phyloP scores from a whole-genome alignment of 2,888 invertebrate species.

The Agriopis marginaria region DNA sequence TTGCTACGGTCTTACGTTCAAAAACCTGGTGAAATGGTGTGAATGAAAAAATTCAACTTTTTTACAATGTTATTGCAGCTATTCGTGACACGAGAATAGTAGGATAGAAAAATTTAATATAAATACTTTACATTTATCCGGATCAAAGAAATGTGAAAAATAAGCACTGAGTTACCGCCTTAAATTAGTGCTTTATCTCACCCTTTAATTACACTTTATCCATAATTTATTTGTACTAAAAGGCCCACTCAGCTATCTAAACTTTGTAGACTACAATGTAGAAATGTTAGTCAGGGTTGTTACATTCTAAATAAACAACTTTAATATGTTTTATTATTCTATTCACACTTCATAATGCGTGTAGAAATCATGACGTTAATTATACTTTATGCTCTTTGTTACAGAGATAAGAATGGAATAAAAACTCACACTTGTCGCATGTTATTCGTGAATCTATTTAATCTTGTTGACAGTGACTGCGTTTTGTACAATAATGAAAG shows the following conservation, averaged over 20 bases:
- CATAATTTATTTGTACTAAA: constrained; percentile 20
- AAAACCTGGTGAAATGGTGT: too few species aligned
- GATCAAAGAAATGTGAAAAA: too few species aligned
- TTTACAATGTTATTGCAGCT: too few species aligned
- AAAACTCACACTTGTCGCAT: constrained; percentile 11
- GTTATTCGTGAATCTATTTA: constrained; percentile 27
- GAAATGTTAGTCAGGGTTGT: neutral
- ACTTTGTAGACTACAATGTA: constrained; percentile 13
- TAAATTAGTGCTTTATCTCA: neutral
- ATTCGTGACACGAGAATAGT: too few species aligned
- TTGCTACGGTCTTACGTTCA: too few species aligned
- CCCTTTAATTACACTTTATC: neutral
- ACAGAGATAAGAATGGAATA: constrained; percentile 13
- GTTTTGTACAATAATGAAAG: neutral
- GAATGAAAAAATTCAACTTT: too few species aligned
- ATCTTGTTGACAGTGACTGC: constrained; percentile 8
- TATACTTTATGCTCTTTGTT: constrained; percentile 20
- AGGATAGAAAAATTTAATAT: too few species aligned
- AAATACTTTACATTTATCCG: too few species aligned
- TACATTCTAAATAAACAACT: constrained; percentile 9
- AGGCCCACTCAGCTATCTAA: neutral
- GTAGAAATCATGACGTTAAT: constrained; percentile 11
- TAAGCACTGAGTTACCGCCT: too few species aligned
- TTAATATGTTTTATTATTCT: constrained; percentile 11
- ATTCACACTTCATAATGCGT: constrained; percentile 12